Conservation (phyloP, 1,140 invertebrate species). For the Hycleus cichorii region DNA sequence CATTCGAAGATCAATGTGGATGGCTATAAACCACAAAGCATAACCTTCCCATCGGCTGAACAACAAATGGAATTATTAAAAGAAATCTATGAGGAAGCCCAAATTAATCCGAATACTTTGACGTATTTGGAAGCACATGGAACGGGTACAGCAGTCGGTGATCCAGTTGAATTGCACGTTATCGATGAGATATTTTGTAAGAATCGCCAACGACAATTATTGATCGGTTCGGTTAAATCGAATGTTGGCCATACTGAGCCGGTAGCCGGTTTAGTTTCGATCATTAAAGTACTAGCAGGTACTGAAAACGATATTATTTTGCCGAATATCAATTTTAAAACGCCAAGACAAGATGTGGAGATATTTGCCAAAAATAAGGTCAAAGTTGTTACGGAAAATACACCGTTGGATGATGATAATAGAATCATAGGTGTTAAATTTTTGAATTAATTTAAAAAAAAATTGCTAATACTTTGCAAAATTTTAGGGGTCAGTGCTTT, state of each 20-base stretch:
- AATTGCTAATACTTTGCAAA: too few species aligned
- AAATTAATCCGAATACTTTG: slow-evolving; percentile 58
- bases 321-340: slow-evolving; percentile 71
- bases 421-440: slow-evolving; percentile 48
- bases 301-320: slow-evolving; percentile 68
- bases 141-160: slow-evolving; percentile 49
- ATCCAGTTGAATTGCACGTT: slow-evolving; percentile 44
- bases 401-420: slow-evolving; percentile 46
- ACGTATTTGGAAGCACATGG: slow-evolving; percentile 89
- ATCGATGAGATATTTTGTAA: slow-evolving; percentile 77
- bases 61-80: slow-evolving; percentile 70
- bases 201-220: slow-evolving; percentile 57
- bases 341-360: slow-evolving; percentile 63
- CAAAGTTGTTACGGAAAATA: slow-evolving; percentile 60
- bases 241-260: slow-evolving; percentile 92
- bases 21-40: slow-evolving; percentile 68
- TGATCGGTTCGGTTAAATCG: slow-evolving; percentile 86
- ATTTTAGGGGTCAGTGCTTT: slow-evolving; percentile 40
- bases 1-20: slow-evolving; percentile 71
- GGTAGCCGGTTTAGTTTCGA: slow-evolving; percentile 75
- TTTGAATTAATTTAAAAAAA: too few species aligned
- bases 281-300: slow-evolving; percentile 72
- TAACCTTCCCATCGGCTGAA: slow-evolving; percentile 83
- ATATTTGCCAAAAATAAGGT: slow-evolving; percentile 62
- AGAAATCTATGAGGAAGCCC: slow-evolving; percentile 78